Evolutionary conservation across 2,888 invertebrate genomes (phyloP), one percentile per base, ranked within the genome.

Genomic region (Acronicta aceris): DNA sequence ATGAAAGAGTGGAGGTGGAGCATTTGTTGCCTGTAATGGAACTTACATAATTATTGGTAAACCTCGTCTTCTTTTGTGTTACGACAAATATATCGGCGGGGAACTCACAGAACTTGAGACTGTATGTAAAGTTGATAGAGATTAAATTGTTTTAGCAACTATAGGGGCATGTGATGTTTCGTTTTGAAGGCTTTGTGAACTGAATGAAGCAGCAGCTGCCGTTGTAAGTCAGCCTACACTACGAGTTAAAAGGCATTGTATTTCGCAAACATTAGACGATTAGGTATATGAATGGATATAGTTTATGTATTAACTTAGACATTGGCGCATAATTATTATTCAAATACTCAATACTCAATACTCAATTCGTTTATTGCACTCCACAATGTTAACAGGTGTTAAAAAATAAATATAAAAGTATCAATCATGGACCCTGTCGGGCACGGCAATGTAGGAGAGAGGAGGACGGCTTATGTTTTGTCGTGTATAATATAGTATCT

Each of bases 1-100:
- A 89, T 86, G 83, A 87, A 87, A 85, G 71, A 81, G 74, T 69
- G 71, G 79, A 83, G 84, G 84, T 83, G 84, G 82, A 79, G 79
- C 78, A 65, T 72, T 73, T 75, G 69, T 71, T 74, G 78, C 72
- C 76, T 82, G 82, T 86, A 88, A 86, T 85, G 85, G 85, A 84
- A 81, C 86, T 89, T 87, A 88, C 84, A 84, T 88, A 89, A 89
- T 89, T 87, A 88, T 88, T 88, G 82, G 81, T 85, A 85, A 86
- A 81, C 79, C 77, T 63, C 45, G 62, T 42, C 57, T 56, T 38
- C 15, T 57, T 69, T 56, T 40, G 41, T 55, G 38, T 38, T 41
- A 45, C 16, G 55, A 47, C 21, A 40, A 53, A 54, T 58, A 60
- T 48, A 27, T 47, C 16, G 13, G 51, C 2, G 15, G 5, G 27